Evolutionary conservation across 2,888 invertebrate species (phyloP).

Genomic region (Spodoptera picta): DNA sequence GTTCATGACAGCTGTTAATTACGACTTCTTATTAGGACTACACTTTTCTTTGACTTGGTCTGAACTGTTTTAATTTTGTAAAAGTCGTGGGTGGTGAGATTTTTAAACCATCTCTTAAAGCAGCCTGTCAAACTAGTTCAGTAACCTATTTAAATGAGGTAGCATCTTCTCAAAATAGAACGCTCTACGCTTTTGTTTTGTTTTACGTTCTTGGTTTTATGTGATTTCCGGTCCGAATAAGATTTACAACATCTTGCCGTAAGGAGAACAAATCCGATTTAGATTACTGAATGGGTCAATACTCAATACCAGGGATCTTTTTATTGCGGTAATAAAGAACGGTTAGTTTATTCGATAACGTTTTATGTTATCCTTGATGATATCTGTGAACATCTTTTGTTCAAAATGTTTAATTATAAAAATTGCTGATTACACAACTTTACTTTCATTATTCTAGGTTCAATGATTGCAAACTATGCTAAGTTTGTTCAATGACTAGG

Average conservation of each 20-base stretch:
- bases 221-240: slow-evolving; percentile 43
- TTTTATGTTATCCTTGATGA: slow-evolving; percentile 43
- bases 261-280: slow-evolving; percentile 28
- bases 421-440: slow-evolving; percentile 17
- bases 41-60: slow-evolving; percentile 29
- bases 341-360: slow-evolving; percentile 31
- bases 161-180: slow-evolving; percentile 35
- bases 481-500: no score
- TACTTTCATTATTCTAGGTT: no score
- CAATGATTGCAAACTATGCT: no score
- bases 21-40: slow-evolving; percentile 54
- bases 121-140: slow-evolving; percentile 54
- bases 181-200: slow-evolving; percentile 27
- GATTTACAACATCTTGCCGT: slow-evolving; percentile 19
- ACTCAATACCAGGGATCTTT: slow-evolving; percentile 38
- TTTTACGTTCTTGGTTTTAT: slow-evolving; percentile 34
- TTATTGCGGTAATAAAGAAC: slow-evolving; percentile 40
- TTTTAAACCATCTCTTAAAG: slow-evolving; percentile 31
- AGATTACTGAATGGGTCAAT: slow-evolving; percentile 26
- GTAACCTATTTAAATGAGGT: slow-evolving; percentile 56
- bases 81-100: slow-evolving; percentile 30
- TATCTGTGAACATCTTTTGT: slow-evolving; percentile 35
- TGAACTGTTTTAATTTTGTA: slow-evolving; percentile 25
- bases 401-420: slow-evolving; percentile 38
- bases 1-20: slow-evolving; percentile 51